Evolutionary conservation across 2,888 invertebrate genomes (phyloP), one percentile per base, ranked within the genome.

Genomic region (Eupithecia centaureata): DNA sequence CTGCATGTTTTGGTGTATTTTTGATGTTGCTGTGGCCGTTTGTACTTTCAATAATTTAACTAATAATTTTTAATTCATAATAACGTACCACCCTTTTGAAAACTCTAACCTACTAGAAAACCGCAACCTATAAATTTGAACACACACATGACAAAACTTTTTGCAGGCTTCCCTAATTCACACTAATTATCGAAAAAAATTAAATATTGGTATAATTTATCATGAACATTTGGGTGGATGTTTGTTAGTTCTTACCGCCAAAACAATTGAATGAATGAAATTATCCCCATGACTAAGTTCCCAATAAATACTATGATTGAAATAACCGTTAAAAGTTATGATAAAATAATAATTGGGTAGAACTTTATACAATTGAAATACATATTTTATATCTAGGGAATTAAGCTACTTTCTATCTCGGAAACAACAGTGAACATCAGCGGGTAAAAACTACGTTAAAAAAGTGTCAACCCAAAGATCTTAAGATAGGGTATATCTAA

Each of bases 1-100:
- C 80, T 83, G 83, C 84, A 82, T 82, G 83, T 70, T 73, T 76
- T 69, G 62, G 69, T 76, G 74, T 78, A 59, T 61, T 66, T 58
- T 70, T 68, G 61, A 68, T 75, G 69, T 75, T 65, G 74, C 74
- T 74, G 60, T 33, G 38, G 68, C 65, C 28, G 27, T 65, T 65
- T 47, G 18, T 61, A 18, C 61, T 69, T 60, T 62, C 62, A 65
- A 59, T 69, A 28, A 35, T 47, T 47, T 22, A 47, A 42, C 2
- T 10, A 5, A 12, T 47, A 22, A 47, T 22, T 8, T 38, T 22
- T 18, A 35, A 7, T 18, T 8, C 2, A 42, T 18, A 42, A 42
- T 42, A 3, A 22, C 10, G 1, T 35, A n/a, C n/a, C 5, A 35
- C 13, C n/a, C n/a, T 35, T 33, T 13, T 33, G 5, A 15, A 35